Percentiles rank a stretch among this genome's conserved stretches.
Conservation (phyloP, 2,113 vertebrate genomes). For the Aplodontia rufa region DNA sequence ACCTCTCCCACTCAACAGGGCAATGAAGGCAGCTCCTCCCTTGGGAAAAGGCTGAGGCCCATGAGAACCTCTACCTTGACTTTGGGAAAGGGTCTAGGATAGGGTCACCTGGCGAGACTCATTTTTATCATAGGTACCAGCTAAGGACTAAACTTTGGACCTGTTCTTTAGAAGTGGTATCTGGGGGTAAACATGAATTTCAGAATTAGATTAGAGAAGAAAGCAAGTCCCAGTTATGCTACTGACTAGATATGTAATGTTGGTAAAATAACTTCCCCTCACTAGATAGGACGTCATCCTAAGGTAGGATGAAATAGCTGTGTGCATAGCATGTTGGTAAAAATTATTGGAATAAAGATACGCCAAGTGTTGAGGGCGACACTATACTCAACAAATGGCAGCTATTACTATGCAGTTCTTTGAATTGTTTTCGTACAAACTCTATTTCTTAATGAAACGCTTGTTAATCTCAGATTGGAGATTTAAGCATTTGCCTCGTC, state of each 20-base stretch:
- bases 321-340: background rate
- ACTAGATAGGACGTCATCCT: background rate
- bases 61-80: background rate
- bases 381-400: background rate
- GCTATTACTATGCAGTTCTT: background rate
- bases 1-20: background rate
- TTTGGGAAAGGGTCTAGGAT: background rate
- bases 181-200: constrained; percentile 5
- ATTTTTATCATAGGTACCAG: background rate
- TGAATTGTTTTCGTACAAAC: background rate
- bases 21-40: background rate
- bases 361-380: background rate
- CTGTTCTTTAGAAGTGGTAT: constrained; percentile 12
- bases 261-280: background rate
- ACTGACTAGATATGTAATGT: background rate
- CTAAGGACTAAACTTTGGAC: background rate
- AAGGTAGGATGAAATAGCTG: background rate
- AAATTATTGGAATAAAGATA: background rate
- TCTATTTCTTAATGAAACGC: background rate
- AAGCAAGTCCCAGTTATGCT: background rate
- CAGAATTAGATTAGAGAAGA: background rate
- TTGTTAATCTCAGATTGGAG: background rate
- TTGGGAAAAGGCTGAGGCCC: background rate
- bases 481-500: background rate
- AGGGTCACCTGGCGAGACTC: background rate